Conservation (phyloP, 2,113 vertebrate species). For the Rhinoptilus africanus region DNA sequence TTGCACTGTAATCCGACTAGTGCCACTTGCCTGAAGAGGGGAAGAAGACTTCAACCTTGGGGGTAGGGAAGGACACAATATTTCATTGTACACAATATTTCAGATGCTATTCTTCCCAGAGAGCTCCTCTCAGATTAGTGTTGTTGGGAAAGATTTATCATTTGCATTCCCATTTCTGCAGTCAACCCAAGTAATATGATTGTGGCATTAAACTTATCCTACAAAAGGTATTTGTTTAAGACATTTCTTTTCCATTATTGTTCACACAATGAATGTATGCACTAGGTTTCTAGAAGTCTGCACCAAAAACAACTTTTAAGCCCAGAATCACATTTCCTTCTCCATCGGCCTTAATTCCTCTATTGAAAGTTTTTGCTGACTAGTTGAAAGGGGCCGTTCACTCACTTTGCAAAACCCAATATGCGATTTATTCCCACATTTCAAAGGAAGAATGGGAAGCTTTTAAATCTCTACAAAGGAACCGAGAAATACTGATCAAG, state of each 20-base stretch:
- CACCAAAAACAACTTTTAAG: constrained; percentile 61
- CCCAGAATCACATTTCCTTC: constrained; percentile 50
- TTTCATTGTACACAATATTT: constrained; percentile 62
- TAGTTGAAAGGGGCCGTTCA: constrained; percentile 56
- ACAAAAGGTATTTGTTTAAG: constrained; percentile 60
- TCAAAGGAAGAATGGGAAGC: constrained; percentile 66
- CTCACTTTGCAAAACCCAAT: constrained; percentile 65
- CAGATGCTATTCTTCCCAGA: constrained; percentile 35
- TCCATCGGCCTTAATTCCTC: constrained; percentile 55
- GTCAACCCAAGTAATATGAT: constrained; percentile 45
- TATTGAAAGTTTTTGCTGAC: constrained; percentile 47
- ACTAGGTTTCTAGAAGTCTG: constrained; percentile 56
- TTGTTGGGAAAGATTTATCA: constrained; percentile 54
- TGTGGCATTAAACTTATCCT: constrained; percentile 57
- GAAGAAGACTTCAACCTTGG: constrained; percentile 20
- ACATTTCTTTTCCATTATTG: constrained; percentile 60
- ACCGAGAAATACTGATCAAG: constrained; percentile 41
- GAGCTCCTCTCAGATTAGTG: constrained; percentile 40
- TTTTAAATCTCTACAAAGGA: constrained; percentile 64
- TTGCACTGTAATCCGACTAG: constrained; percentile 65
- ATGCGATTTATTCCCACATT: constrained; percentile 57
- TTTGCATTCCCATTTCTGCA: constrained; percentile 44
- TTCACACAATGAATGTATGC: constrained; percentile 28
- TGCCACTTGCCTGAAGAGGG: constrained; percentile 22
- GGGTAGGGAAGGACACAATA: constrained; percentile 4